Percentiles rank a stretch among this genome's conserved stretches.
These are phyloP conservation scores for Meda fulgida DNA, from an alignment of 2,797 vertebrate species.

Conservation along the genomic window DNA sequence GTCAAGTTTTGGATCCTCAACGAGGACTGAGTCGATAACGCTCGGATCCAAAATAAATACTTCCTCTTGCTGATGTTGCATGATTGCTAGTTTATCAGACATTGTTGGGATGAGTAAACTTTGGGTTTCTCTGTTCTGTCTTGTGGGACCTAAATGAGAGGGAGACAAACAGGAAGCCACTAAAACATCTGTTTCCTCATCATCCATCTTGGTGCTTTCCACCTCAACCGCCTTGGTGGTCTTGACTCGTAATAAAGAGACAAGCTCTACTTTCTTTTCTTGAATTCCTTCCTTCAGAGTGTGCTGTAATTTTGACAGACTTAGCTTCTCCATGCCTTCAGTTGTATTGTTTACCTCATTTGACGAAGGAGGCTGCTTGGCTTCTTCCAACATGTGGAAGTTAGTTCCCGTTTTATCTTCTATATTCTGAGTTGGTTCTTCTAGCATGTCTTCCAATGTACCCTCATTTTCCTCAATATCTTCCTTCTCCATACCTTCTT, in stretches of 20 bases:
- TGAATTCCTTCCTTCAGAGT: conserved; percentile 15
- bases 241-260: not conserved
- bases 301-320: conserved; percentile 6
- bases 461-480: conserved; percentile 1
- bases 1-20: conserved; percentile 40
- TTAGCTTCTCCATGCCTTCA: conserved; percentile 17
- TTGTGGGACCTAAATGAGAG: conserved; percentile 45
- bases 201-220: conserved; percentile 56
- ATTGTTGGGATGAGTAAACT: conserved; percentile 32
- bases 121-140: conserved; percentile 49
- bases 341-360: not conserved
- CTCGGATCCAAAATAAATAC: conserved; percentile 34
- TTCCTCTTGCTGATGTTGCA: conserved; percentile 48
- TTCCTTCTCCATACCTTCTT: conserved; percentile 5
- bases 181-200: conserved; percentile 56
- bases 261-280: conserved; percentile 21
- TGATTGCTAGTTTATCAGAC: conserved; percentile 42
- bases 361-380: not conserved
- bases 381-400: conserved; percentile 18
- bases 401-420: not conserved
- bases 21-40: conserved; percentile 51
- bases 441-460: not conserved
- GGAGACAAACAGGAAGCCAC: conserved; percentile 50
- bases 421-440: conserved; percentile 12
- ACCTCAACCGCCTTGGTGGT: conserved; percentile 38